These are phyloP conservation scores for Entomyzon cyanotis DNA, from an alignment of 2,113 vertebrate genomes.

Conservation along the genomic window DNA sequence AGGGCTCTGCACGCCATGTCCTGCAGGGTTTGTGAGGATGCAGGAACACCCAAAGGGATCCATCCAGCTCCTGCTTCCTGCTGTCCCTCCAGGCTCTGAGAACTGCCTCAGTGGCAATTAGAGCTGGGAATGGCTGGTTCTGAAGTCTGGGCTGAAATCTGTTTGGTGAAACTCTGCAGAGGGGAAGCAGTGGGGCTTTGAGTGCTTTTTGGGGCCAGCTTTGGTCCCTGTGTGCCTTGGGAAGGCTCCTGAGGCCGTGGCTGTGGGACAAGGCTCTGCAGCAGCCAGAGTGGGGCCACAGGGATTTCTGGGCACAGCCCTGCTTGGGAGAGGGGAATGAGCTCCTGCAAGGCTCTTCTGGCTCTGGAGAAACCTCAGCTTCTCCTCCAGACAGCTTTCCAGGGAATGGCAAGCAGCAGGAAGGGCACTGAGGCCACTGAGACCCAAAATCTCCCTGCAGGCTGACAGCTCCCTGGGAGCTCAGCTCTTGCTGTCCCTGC, in stretches of 20 bases:
- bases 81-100: background rate
- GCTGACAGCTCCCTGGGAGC: background rate
- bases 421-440: fast-evolving
- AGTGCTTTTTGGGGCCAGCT: background rate
- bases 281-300: fast-evolving
- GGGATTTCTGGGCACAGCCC: background rate
- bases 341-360: background rate
- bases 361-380: background rate
- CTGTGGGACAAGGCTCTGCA: fast-evolving
- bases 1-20: background rate
- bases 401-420: background rate
- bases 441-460: background rate
- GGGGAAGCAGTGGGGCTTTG: background rate
- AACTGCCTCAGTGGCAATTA: background rate
- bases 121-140: background rate
- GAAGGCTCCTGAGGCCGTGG: background rate
- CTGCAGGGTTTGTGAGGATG: background rate
- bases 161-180: background rate
- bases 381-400: background rate
- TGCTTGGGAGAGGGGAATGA: fast-evolving
- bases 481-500: fast-evolving
- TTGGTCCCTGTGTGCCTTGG: background rate
- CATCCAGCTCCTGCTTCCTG: background rate
- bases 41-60: background rate
- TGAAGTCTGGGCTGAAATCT: background rate